These are phyloP conservation scores for Danio choprae DNA, from an alignment of 2,797 vertebrate genomes.

Conservation along the genomic window DNA sequence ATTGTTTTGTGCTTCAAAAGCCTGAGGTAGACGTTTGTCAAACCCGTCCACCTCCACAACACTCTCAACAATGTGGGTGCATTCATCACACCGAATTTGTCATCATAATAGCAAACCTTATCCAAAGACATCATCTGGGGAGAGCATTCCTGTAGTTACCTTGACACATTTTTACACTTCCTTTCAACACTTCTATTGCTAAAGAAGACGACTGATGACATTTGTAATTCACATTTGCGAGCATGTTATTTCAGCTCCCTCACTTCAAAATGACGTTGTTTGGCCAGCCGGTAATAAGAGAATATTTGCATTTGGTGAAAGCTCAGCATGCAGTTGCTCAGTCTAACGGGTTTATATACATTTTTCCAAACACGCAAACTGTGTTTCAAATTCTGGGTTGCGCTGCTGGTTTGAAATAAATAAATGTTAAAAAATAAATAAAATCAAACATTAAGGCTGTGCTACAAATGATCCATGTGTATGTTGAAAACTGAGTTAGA, in stretches of 20 bases:
- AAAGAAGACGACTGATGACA: constrained; percentile 22
- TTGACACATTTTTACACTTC: constrained; percentile 39
- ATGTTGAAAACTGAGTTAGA: too few relatives aligned
- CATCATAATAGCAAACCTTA: constrained; percentile 48
- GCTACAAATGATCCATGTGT: too few relatives aligned
- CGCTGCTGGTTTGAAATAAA: too few relatives aligned
- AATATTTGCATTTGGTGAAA: constrained; percentile 52
- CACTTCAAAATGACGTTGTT: constrained; percentile 6
- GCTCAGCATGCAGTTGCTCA: constrained; percentile 17
- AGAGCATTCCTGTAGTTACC: constrained; percentile 33
- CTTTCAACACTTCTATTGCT: constrained; percentile 14
- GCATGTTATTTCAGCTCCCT: constrained; percentile 34
- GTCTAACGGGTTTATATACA: constrained; percentile 11
- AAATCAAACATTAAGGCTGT: too few relatives aligned
- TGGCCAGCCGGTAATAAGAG: constrained; percentile 20
- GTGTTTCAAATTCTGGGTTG: too few relatives aligned
- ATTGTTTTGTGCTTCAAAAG: constrained; percentile 47
- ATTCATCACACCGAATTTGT: constrained; percentile 50
- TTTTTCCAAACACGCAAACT: too few relatives aligned
- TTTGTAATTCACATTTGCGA: constrained; percentile 29
- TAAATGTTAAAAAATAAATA: too few relatives aligned
- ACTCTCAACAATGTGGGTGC: constrained; percentile 43
- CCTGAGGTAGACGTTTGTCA: constrained; percentile 42
- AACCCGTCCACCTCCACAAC: constrained; percentile 52
- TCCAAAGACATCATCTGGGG: constrained; percentile 32